A percentile compares a stretch with the other conserved stretches of the same genome.
These are phyloP conservation scores for Oasisia sp. DNA, from an alignment of 2,888 invertebrate species.

Conservation along the genomic window DNA sequence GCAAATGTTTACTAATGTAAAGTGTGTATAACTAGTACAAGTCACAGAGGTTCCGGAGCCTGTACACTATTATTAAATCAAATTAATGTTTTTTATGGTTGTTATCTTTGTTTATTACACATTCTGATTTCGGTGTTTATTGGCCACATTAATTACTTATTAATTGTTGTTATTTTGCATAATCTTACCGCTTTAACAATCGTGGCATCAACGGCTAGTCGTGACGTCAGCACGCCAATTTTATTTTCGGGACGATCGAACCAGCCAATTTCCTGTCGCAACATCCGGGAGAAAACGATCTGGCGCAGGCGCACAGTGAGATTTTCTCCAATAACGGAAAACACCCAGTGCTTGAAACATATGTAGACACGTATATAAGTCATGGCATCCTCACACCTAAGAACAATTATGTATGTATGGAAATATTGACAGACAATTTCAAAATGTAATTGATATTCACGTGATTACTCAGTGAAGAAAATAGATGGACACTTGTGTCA, in stretches of 20 bases:
- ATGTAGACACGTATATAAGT: not conserved
- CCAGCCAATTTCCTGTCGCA: constrained; percentile 70
- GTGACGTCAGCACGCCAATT: constrained; percentile 61
- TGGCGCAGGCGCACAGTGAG: constrained; percentile 79
- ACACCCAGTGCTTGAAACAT: constrained; percentile 66
- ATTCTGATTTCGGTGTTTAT: not conserved
- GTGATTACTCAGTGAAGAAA: not conserved
- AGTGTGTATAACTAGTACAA: too few relatives aligned
- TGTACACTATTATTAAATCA: too few relatives aligned
- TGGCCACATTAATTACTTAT: not conserved
- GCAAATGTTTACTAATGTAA: too few relatives aligned
- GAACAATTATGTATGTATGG: not conserved
- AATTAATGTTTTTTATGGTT: too few relatives aligned
- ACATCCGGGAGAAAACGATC: constrained; percentile 57
- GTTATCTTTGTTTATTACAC: too few relatives aligned
- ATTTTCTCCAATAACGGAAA: constrained; percentile 82
- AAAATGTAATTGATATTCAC: not conserved
- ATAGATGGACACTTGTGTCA: too few relatives aligned
- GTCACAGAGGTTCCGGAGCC: too few relatives aligned
- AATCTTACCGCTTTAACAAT: constrained; percentile 63
- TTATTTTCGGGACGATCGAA: constrained; percentile 63
- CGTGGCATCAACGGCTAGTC: constrained; percentile 64
- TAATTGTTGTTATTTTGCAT: not conserved
- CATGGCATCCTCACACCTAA: not conserved
- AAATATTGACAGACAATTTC: not conserved